Conservation (phyloP, 2,113 vertebrate genomes). For the Montifringilla adamsi region DNA sequence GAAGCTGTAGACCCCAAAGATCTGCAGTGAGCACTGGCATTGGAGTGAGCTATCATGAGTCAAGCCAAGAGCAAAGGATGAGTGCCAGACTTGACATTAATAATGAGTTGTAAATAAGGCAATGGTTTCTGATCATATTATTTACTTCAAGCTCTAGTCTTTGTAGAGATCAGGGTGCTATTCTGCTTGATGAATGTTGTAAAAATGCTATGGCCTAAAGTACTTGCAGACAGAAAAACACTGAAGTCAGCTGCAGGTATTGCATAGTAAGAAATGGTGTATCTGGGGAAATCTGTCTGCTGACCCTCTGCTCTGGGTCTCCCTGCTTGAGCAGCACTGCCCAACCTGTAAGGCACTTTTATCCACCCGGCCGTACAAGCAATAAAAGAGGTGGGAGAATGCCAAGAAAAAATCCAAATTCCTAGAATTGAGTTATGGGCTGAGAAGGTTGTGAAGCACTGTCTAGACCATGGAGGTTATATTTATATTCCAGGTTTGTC, state of each 20-base stretch:
- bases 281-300: neutral
- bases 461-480: neutral
- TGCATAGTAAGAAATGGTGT: neutral
- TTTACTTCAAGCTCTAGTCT: neutral
- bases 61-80: neutral
- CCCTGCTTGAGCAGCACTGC: neutral
- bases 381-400: neutral
- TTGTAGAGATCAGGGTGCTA: neutral
- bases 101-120: neutral
- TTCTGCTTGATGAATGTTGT: neutral
- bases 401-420: neutral
- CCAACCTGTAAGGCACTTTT: neutral
- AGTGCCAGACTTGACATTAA: neutral
- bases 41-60: neutral
- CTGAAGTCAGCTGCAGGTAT: neutral
- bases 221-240: neutral
- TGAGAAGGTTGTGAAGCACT: neutral
- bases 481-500: slow-evolving; percentile 49
- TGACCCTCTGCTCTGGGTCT: neutral
- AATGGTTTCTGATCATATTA: neutral
- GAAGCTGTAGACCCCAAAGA: neutral
- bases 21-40: neutral
- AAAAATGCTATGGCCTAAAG: neutral
- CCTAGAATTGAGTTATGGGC: neutral
- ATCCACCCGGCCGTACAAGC: neutral